Conservation (phyloP, 2,888 invertebrate genomes). For the Lydus trimaculatus region DNA sequence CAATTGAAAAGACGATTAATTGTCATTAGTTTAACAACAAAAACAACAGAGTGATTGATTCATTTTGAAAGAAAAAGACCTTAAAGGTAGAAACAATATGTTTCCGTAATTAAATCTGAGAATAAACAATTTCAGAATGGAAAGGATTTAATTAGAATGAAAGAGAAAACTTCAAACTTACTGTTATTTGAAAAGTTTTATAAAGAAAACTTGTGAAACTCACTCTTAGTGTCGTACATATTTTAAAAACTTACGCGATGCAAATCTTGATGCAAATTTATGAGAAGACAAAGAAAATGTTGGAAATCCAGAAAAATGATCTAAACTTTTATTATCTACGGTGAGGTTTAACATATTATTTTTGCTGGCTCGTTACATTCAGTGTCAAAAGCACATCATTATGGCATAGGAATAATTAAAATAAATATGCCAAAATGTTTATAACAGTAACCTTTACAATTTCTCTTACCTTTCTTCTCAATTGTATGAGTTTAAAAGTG, state of each 20-base stretch:
- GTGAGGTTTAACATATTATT: background rate
- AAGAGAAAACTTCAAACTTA: background rate
- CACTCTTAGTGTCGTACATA: conserved; percentile 1
- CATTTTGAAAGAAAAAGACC: background rate
- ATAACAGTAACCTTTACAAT: too few species aligned
- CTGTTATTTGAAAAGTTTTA: conserved; percentile 6
- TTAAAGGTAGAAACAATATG: background rate
- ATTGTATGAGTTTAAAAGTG: background rate
- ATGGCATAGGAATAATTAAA: background rate
- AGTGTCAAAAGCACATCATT: background rate
- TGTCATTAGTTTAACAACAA: too few species aligned
- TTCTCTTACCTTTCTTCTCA: too few species aligned
- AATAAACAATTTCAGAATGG: too few species aligned
- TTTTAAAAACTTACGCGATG: too few species aligned
- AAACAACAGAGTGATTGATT: too few species aligned
- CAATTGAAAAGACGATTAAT: too few species aligned
- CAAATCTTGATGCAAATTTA: too few species aligned
- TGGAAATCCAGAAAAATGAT: too few species aligned
- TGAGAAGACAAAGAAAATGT: too few species aligned
- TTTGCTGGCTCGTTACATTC: background rate
- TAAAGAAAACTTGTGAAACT: conserved; percentile 6
- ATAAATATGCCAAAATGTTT: background rate
- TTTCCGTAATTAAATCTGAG: background rate
- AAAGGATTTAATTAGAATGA: background rate
- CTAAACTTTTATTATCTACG: background rate